These are phyloP conservation scores for Acrobasis repandana DNA, from an alignment of 2,888 invertebrate species.

Conservation along the genomic window DNA sequence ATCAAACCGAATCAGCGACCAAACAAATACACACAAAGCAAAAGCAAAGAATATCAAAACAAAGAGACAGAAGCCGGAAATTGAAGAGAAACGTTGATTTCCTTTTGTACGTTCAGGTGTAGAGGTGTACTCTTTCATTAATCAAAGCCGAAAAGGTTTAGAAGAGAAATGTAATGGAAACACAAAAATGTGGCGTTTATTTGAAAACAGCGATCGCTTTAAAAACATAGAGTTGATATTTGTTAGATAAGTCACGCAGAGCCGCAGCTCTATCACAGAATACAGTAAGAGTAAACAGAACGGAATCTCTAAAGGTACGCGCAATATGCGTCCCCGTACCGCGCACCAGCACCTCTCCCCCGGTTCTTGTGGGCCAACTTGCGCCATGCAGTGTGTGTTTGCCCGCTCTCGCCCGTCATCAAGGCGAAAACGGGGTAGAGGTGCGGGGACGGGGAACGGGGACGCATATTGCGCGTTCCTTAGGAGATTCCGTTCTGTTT, in stretches of 20 bases:
- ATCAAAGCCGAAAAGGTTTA: slow-evolving; percentile 42
- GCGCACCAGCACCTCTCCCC: too few species aligned
- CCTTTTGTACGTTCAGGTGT: slow-evolving; percentile 37
- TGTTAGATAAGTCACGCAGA: background rate
- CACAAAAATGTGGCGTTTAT: slow-evolving; percentile 27
- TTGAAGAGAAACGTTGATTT: slow-evolving; percentile 34
- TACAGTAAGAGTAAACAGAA: too few species aligned
- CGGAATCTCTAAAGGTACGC: too few species aligned
- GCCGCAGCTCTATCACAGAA: too few species aligned
- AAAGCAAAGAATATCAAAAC: slow-evolving; percentile 16
- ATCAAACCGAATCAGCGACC: background rate
- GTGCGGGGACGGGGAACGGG: too few species aligned
- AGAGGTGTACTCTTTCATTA: slow-evolving; percentile 37
- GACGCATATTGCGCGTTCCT: too few species aligned
- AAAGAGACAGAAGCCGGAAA: slow-evolving; percentile 29
- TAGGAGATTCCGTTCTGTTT: too few species aligned
- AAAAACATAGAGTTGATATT: background rate
- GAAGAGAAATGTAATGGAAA: slow-evolving; percentile 36
- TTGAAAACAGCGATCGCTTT: slow-evolving; percentile 10
- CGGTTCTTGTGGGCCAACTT: too few species aligned
- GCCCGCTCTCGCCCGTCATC: too few species aligned
- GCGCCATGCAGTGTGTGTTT: too few species aligned
- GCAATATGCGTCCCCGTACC: too few species aligned
- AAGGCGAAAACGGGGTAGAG: too few species aligned
- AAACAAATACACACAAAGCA: slow-evolving; percentile 8